These are phyloP conservation scores for Melolontha melolontha DNA, from an alignment of 2,888 invertebrate genomes.

Conservation along the genomic window DNA sequence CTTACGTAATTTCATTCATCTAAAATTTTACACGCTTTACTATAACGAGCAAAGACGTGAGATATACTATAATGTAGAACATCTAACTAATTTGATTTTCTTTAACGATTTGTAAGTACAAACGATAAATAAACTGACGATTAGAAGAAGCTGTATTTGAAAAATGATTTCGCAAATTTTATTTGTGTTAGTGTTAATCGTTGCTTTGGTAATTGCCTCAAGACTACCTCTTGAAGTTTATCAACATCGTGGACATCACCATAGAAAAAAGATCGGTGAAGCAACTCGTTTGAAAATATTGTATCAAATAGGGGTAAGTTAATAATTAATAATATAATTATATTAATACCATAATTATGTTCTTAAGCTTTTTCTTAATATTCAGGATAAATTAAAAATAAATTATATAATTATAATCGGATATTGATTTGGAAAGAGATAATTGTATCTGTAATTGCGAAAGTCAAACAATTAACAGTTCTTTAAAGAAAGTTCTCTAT, in stretches of 20 bases:
- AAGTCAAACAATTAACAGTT: too few species aligned
- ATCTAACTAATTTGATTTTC: too few species aligned
- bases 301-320: conserved; percentile 81
- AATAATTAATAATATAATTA: too few species aligned
- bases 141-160: not conserved
- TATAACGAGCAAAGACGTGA: not conserved
- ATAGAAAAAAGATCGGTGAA: conserved; percentile 67
- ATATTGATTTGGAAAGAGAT: not conserved
- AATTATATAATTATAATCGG: not conserved
- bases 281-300: conserved; percentile 73
- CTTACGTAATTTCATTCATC: conserved; percentile 58
- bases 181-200: conserved; percentile 52
- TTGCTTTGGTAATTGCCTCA: conserved; percentile 50
- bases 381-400: not conserved
- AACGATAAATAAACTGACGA: conserved; percentile 9
- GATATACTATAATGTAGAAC: too few species aligned
- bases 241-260: conserved; percentile 59
- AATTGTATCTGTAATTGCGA: too few species aligned
- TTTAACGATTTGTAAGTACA: not conserved
- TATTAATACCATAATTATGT: too few species aligned
- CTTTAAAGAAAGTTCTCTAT: too few species aligned
- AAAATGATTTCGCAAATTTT: conserved; percentile 45
- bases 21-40: conserved; percentile 23
- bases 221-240: conserved; percentile 71
- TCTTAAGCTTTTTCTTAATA: too few species aligned